phyloP scores from a whole-genome alignment of 2,797 vertebrate species.

The Alauda arvensis region DNA sequence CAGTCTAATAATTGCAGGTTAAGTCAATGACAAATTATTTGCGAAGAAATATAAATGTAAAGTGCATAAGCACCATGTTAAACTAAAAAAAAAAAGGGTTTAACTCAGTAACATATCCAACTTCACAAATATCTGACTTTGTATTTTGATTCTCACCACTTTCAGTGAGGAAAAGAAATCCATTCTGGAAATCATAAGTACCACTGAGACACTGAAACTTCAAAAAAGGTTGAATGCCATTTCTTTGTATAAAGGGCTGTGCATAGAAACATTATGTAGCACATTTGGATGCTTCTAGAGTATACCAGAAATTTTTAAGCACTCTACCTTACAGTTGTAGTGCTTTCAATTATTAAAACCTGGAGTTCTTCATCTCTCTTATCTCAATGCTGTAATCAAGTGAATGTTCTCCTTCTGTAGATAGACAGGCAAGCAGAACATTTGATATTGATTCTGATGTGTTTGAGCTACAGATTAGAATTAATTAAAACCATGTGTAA shows the following conservation, averaged over 20 bases:
- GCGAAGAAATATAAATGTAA: background rate
- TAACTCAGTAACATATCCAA: background rate
- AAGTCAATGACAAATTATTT: background rate
- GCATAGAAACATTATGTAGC: background rate
- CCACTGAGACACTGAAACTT: background rate
- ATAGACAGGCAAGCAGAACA: background rate
- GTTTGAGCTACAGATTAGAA: background rate
- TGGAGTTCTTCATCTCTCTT: background rate
- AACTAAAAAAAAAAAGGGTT: background rate
- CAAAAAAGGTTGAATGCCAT: background rate
- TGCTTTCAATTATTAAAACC: background rate
- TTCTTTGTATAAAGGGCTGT: background rate
- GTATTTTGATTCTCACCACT: background rate
- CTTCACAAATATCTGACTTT: background rate
- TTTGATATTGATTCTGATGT: background rate
- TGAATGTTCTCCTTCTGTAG: background rate
- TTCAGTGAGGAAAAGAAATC: background rate
- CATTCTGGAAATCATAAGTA: background rate
- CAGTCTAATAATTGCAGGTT: background rate
- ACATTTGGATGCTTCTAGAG: background rate
- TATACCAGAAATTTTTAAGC: background rate
- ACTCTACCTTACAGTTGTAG: background rate
- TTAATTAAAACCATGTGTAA: background rate
- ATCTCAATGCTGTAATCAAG: background rate
- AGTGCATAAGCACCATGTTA: background rate